A percentile compares a stretch with the other conserved stretches of the same genome.
phyloP scores from a whole-genome alignment of 2,113 vertebrate species.

The Crocuta crocuta region DNA sequence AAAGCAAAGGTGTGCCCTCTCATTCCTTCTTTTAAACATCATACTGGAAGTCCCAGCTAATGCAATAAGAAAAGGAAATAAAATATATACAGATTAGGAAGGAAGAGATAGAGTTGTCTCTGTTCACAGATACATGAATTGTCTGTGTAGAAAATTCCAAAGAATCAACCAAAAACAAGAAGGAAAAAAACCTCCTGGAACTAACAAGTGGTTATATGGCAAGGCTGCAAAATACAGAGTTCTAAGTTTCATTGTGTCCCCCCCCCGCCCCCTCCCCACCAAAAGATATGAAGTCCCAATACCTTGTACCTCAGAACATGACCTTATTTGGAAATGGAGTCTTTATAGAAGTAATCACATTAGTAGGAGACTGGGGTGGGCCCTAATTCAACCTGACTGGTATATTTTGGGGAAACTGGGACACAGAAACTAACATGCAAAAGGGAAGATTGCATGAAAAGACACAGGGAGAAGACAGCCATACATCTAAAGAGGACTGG shows the following conservation, averaged over 20 bases:
- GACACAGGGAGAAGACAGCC: not conserved
- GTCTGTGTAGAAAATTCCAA: not conserved
- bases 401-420: not conserved
- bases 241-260: not conserved
- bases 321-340: not conserved
- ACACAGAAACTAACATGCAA: not conserved
- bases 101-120: not conserved
- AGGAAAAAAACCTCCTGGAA: not conserved
- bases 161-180: not conserved
- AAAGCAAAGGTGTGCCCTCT: not conserved
- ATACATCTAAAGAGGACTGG: rapidly evolving
- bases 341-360: not conserved
- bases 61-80: not conserved
- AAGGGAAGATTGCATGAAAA: not conserved
- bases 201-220: not conserved
- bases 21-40: not conserved
- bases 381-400: not conserved
- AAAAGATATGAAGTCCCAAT: not conserved
- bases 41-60: not conserved
- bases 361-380: not conserved
- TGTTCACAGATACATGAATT: not conserved
- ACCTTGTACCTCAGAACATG: not conserved
- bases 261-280: no score
- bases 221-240: not conserved
- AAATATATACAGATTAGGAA: not conserved